Evolutionary conservation across 2,113 vertebrate species (phyloP).

Genomic region (Varanus salvator): DNA sequence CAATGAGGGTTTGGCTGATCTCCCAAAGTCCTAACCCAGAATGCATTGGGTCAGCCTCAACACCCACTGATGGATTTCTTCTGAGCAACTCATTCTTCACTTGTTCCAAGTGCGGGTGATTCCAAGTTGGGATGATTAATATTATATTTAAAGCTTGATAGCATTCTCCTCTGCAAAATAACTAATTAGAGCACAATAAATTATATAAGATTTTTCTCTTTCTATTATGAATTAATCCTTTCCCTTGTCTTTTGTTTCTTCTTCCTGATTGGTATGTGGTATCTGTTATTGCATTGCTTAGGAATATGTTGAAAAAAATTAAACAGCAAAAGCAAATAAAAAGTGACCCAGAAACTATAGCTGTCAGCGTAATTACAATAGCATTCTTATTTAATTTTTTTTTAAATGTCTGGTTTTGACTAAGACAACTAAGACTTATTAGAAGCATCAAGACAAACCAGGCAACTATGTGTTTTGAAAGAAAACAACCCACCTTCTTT

Average conservation of each 20-base stretch:
- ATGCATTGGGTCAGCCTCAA: not conserved
- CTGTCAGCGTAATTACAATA: slow-evolving; percentile 39
- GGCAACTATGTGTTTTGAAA: accelerated
- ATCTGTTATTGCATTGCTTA: slow-evolving; percentile 62
- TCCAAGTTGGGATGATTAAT: slow-evolving; percentile 33
- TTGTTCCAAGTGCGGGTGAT: slow-evolving; percentile 37
- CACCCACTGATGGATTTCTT: not conserved
- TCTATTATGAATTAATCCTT: slow-evolving; percentile 49
- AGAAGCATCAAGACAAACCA: not conserved
- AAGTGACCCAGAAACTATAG: slow-evolving; percentile 53
- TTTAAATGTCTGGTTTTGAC: slow-evolving; percentile 26
- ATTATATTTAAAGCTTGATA: not conserved
- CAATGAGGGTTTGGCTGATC: slow-evolving; percentile 31
- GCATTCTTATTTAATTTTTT: slow-evolving; percentile 13
- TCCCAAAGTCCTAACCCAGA: not conserved
- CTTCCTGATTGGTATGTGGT: slow-evolving; percentile 34
- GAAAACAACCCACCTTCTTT: not conserved
- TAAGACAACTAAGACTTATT: not conserved
- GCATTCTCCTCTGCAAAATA: slow-evolving; percentile 31
- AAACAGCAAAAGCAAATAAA: slow-evolving; percentile 60
- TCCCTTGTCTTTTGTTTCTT: slow-evolving; percentile 42
- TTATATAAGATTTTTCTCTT: not conserved
- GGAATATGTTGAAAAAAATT: slow-evolving; percentile 56
- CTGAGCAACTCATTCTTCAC: not conserved
- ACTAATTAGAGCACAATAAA: slow-evolving; percentile 36